These are phyloP conservation scores for Microctenopoma stevenorrisi DNA, from an alignment of 2,797 vertebrate genomes.

Conservation along the genomic window DNA sequence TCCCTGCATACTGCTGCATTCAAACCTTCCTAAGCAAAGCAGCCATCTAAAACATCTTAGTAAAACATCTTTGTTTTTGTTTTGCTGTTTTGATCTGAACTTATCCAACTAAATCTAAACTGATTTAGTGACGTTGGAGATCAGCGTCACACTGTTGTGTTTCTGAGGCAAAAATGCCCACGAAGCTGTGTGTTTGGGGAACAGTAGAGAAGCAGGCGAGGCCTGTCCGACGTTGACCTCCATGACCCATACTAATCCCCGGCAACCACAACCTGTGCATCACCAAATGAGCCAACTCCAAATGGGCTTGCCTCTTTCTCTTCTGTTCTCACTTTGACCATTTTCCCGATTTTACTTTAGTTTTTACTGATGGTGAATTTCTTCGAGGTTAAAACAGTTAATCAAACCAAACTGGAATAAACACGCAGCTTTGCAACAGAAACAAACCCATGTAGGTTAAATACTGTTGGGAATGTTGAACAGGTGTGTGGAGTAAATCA, in stretches of 20 bases:
- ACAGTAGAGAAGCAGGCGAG: constrained; percentile 68
- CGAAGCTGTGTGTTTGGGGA: constrained; percentile 80
- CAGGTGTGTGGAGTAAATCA: constrained; percentile 74
- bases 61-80: constrained; percentile 62
- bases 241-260: constrained; percentile 41
- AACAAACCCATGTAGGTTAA: constrained; percentile 70
- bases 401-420: constrained; percentile 53
- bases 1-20: constrained; percentile 79
- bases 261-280: constrained; percentile 26
- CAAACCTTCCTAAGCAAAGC: constrained; percentile 69
- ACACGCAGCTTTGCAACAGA: constrained; percentile 84
- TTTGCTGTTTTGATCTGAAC: constrained; percentile 59
- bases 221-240: constrained; percentile 52
- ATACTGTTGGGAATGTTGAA: constrained; percentile 44
- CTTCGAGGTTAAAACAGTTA: constrained; percentile 24
- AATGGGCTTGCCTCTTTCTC: constrained; percentile 70
- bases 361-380: constrained; percentile 1
- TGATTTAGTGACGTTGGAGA: constrained; percentile 36
- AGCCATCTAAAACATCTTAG: constrained; percentile 63
- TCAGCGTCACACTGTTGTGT: constrained; percentile 60
- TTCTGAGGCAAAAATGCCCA: constrained; percentile 67
- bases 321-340: constrained; percentile 39
- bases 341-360: constrained; percentile 18
- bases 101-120: constrained; percentile 21
- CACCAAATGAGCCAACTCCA: constrained; percentile 46